phyloP scores from a whole-genome alignment of 2,113 vertebrate species.

The Tapirus terrestris region DNA sequence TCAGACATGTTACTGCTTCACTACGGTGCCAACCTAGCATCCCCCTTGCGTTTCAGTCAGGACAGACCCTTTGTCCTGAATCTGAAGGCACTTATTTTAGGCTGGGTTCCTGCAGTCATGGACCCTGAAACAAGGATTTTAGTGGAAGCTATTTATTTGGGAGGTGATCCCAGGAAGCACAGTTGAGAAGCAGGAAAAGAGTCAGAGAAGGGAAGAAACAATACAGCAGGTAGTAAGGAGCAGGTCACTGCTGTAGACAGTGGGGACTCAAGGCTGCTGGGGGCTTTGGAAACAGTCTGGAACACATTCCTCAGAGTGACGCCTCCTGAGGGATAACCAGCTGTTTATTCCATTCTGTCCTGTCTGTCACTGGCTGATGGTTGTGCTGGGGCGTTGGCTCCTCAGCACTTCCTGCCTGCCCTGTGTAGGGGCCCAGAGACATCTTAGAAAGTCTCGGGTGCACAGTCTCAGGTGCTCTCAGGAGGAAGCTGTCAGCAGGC shows the following conservation, averaged over 20 bases:
- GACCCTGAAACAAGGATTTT: not conserved
- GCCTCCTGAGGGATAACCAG: too few species aligned
- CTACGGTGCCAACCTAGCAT: not conserved
- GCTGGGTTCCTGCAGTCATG: not conserved
- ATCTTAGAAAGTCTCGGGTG: not conserved
- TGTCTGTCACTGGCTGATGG: not conserved
- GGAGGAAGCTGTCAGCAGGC: not conserved
- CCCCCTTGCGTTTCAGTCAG: not conserved
- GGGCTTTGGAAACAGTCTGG: not conserved
- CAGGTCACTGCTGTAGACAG: not conserved
- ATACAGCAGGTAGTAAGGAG: rapidly evolving
- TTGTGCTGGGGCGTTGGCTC: not conserved
- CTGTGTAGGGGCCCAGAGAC: not conserved
- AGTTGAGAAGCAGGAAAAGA: not conserved
- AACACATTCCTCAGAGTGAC: not conserved
- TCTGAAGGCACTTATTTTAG: not conserved
- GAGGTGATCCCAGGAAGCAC: not conserved
- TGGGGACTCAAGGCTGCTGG: not conserved
- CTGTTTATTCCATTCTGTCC: not conserved
- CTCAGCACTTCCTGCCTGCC: not conserved
- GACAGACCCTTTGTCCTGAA: not conserved
- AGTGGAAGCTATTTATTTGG: not conserved
- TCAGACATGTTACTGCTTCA: not conserved
- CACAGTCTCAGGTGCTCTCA: not conserved
- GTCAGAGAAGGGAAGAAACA: not conserved